Conservation (phyloP, 2,113 vertebrate species). For the Dasyprocta punctata region DNA sequence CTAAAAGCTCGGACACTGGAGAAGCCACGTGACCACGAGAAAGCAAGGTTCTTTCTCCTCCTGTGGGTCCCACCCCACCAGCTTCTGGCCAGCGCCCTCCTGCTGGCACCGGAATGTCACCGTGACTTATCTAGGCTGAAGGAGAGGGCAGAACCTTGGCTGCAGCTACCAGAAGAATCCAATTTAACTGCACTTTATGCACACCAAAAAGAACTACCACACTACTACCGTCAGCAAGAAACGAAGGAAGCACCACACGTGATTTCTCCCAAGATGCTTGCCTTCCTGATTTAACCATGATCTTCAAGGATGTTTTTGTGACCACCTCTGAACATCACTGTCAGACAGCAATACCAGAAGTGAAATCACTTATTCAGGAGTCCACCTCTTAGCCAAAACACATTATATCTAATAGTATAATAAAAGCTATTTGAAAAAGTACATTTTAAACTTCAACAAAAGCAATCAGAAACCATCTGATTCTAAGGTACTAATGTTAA, state of each 20-base stretch:
- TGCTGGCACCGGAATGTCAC: constrained; percentile 42
- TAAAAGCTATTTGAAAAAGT: constrained; percentile 50
- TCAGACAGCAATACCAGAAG: constrained; percentile 36
- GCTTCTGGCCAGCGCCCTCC: not conserved
- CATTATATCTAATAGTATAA: constrained; percentile 48
- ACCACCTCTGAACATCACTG: constrained; percentile 19
- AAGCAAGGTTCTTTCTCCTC: not conserved
- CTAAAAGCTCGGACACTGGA: not conserved
- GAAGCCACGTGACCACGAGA: not conserved
- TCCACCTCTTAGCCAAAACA: constrained; percentile 36
- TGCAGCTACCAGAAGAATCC: constrained; percentile 48
- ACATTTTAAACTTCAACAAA: constrained; percentile 49
- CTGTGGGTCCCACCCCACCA: not conserved
- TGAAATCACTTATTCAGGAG: constrained; percentile 61
- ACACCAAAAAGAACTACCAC: constrained; percentile 30
- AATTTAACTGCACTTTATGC: constrained; percentile 57
- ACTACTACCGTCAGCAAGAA: not conserved
- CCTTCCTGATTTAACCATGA: not conserved
- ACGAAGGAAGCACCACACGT: not conserved
- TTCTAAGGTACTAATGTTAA: not conserved
- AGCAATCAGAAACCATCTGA: constrained; percentile 15
- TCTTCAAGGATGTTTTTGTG: constrained; percentile 39
- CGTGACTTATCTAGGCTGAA: constrained; percentile 46
- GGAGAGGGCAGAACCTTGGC: constrained; percentile 25
- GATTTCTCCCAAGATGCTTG: constrained; percentile 14